Evolutionary conservation across 2,113 vertebrate species (phyloP).

Genomic region (Hippocampus mohnikei): DNA sequence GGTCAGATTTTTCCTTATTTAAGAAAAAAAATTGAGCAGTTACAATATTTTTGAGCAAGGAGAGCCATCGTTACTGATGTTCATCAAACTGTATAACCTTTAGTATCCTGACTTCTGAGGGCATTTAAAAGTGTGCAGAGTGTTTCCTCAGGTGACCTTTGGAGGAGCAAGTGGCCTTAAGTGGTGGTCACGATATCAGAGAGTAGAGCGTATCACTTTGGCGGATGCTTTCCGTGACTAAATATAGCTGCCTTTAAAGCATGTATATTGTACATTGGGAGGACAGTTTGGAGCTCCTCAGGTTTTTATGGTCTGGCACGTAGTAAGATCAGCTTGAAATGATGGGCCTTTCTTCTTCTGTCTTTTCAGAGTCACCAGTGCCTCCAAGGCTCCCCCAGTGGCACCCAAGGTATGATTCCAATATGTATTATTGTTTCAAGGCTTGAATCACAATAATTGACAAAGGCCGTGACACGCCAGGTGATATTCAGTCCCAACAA

Average conservation of each 20-base stretch:
- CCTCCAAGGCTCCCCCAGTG: constrained; percentile 77
- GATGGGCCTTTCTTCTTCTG: constrained; percentile 5
- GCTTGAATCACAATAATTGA: neutral
- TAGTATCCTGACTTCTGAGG: neutral
- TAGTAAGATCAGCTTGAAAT: constrained; percentile 15
- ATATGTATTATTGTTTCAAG: neutral
- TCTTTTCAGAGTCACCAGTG: constrained; percentile 72
- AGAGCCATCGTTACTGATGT: no score
- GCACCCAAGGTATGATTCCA: constrained; percentile 76
- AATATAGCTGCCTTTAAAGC: constrained; percentile 32
- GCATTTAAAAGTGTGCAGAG: constrained; percentile 7
- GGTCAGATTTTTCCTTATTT: no score
- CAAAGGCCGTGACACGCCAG: neutral
- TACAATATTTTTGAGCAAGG: no score
- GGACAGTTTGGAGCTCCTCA: constrained; percentile 24
- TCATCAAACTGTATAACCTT: no score
- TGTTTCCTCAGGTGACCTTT: constrained; percentile 35
- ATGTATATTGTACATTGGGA: constrained; percentile 9
- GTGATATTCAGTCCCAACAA: neutral
- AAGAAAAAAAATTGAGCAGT: no score
- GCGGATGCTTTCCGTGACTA: constrained; percentile 30
- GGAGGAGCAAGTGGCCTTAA: constrained; percentile 14
- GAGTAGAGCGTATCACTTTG: constrained; percentile 37
- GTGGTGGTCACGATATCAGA: constrained; percentile 19
- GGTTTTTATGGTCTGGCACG: constrained; percentile 27